Conservation (phyloP, 1,140 invertebrate species). For the Cyclina sinensis region DNA sequence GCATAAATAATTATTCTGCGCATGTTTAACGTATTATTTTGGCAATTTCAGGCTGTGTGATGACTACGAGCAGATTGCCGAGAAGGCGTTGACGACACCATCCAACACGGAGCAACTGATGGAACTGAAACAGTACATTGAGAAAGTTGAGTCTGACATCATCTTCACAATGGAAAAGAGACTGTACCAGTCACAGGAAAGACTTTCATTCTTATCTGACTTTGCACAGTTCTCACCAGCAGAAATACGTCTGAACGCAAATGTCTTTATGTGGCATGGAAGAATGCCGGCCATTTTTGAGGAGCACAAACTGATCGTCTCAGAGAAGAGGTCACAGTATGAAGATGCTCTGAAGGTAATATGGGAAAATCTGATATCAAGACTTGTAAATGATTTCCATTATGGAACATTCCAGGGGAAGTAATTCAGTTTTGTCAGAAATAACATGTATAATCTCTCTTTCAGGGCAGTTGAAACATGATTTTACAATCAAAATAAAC, state of each 20-base stretch:
- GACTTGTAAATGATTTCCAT: too few relatives aligned
- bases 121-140: conserved; percentile 92
- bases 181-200: conserved; percentile 89
- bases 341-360: conserved; percentile 92
- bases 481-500: too few relatives aligned
- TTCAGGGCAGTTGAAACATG: too few relatives aligned
- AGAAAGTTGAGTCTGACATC: conserved; percentile 91
- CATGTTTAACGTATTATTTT: too few relatives aligned
- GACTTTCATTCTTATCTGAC: conserved; percentile 93
- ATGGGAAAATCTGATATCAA: too few relatives aligned
- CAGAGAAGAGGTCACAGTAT: conserved; percentile 94
- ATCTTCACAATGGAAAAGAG: conserved; percentile 92
- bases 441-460: too few relatives aligned
- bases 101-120: conserved; percentile 94
- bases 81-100: conserved; percentile 92
- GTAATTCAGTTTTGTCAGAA: too few relatives aligned
- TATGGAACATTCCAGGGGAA: too few relatives aligned
- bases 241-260: conserved; percentile 92
- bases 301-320: conserved; percentile 93
- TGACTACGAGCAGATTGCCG: conserved; percentile 94
- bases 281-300: conserved; percentile 93
- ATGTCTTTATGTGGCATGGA: conserved; percentile 94
- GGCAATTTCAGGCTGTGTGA: conserved; percentile 92
- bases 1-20: too few relatives aligned
- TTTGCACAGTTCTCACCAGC: conserved; percentile 92